A percentile compares a stretch with the other conserved stretches of the same genome.
These are phyloP conservation scores for Engystomops pustulosus DNA, from an alignment of 2,113 vertebrate genomes.

Conservation along the genomic window DNA sequence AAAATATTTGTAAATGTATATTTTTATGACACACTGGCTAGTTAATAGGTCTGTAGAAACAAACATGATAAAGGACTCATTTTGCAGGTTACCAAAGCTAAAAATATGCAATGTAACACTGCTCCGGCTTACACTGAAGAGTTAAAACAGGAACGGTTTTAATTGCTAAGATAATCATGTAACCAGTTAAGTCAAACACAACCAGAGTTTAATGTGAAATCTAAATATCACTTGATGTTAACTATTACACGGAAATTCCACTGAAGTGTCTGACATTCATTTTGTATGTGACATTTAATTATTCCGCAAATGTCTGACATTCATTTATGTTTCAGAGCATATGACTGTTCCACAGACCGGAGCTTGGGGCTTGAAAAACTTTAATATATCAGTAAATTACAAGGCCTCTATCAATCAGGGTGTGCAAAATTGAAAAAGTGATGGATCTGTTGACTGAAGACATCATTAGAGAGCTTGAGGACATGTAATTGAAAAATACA, in stretches of 20 bases:
- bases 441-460: slow-evolving; percentile 60
- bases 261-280: slow-evolving; percentile 58
- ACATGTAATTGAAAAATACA: slow-evolving; percentile 61
- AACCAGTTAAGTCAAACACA: slow-evolving; percentile 40
- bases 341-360: slow-evolving; percentile 52
- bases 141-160: neutral
- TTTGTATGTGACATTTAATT: slow-evolving; percentile 61
- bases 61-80: neutral
- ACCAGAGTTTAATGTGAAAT: slow-evolving; percentile 36
- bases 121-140: neutral
- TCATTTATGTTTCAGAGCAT: slow-evolving; percentile 59
- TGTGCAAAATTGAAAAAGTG: slow-evolving; percentile 60
- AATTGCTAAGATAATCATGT: slow-evolving; percentile 38
- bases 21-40: neutral
- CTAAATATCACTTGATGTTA: slow-evolving; percentile 57
- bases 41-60: neutral
- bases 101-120: neutral
- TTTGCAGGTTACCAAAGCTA: neutral
- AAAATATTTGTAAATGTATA: neutral
- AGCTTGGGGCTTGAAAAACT: slow-evolving; percentile 60
- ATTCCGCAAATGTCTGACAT: slow-evolving; percentile 59
- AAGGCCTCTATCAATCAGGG: slow-evolving; percentile 60
- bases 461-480: slow-evolving; percentile 60
- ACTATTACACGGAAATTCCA: slow-evolving; percentile 50
- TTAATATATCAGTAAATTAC: slow-evolving; percentile 61